phyloP scores from a whole-genome alignment of 1,140 invertebrate genomes.

The Thalassaphorura encarpata region DNA sequence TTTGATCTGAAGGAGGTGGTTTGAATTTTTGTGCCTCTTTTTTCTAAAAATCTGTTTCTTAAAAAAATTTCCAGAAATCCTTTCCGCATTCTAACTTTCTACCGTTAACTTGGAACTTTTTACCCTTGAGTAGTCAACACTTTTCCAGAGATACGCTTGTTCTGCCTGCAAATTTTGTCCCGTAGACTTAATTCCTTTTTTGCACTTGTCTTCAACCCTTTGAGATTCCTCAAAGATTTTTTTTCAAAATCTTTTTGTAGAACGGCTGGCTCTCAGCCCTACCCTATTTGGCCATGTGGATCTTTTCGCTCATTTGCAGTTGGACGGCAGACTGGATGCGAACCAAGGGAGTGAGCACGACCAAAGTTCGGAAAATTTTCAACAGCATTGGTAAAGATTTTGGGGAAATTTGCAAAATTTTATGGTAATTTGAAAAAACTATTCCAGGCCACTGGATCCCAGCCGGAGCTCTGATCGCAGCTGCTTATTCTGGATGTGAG shows the following conservation, averaged over 20 bases:
- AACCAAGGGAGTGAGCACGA: conserved; percentile 43
- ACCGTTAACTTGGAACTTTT: no score
- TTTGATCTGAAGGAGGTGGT: conserved; percentile 47
- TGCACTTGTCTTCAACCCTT: conserved; percentile 1
- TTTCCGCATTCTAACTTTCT: no score
- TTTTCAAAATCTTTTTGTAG: conserved; percentile 22
- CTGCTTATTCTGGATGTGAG: conserved; percentile 55
- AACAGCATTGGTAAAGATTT: conserved; percentile 52
- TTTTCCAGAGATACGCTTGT: no score
- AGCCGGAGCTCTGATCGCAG: conserved; percentile 55
- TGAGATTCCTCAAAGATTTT: background rate
- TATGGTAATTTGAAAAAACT: conserved; percentile 3
- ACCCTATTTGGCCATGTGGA: conserved; percentile 63
- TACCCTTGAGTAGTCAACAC: no score
- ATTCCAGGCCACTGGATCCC: conserved; percentile 54
- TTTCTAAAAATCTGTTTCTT: background rate
- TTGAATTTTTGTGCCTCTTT: conserved; percentile 14
- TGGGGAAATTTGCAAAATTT: background rate
- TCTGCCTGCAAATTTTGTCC: no score
- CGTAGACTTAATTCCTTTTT: background rate
- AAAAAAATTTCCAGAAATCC: background rate
- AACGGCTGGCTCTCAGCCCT: conserved; percentile 57
- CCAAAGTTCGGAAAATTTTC: conserved; percentile 57
- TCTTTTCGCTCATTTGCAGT: conserved; percentile 54
- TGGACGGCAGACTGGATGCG: conserved; percentile 57